Evolutionary conservation across 2,113 vertebrate genomes (phyloP).

Genomic region (Corythaeola cristata): DNA sequence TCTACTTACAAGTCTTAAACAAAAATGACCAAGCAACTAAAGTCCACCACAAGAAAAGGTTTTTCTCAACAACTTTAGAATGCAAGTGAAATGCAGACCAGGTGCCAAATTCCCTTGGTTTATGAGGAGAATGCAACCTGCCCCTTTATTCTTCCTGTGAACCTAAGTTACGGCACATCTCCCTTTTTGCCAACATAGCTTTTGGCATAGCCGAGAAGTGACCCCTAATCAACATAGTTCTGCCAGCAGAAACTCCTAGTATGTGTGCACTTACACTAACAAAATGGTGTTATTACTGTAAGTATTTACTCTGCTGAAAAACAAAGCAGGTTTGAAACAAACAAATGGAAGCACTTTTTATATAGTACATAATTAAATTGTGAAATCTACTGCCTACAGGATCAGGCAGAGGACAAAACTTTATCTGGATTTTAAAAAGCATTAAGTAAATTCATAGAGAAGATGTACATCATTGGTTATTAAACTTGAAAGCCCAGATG

Average conservation of each 20-base stretch:
- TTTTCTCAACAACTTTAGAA: background rate
- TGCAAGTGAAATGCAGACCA: background rate
- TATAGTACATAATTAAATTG: background rate
- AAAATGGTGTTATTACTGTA: background rate
- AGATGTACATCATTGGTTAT: conserved; percentile 37
- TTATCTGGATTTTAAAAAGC: conserved; percentile 23
- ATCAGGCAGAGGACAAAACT: conserved; percentile 15
- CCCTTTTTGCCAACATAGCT: background rate
- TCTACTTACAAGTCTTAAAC: background rate
- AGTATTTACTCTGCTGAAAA: background rate
- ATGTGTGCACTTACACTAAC: background rate
- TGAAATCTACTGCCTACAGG: background rate
- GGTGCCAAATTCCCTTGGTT: background rate
- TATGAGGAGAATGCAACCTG: background rate
- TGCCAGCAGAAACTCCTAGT: background rate
- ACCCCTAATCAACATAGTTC: background rate
- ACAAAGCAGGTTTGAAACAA: background rate
- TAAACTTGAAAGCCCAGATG: conserved; percentile 37
- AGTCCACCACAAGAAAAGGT: background rate
- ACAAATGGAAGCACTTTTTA: background rate
- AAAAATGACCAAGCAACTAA: background rate
- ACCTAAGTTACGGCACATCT: background rate
- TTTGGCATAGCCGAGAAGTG: background rate
- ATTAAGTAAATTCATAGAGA: conserved; percentile 14
- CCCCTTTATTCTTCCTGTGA: background rate